Evolutionary conservation across 2,113 vertebrate species (phyloP), one percentile per base, ranked within the genome.

Genomic region (Tetraodon nigroviridis): DNA sequence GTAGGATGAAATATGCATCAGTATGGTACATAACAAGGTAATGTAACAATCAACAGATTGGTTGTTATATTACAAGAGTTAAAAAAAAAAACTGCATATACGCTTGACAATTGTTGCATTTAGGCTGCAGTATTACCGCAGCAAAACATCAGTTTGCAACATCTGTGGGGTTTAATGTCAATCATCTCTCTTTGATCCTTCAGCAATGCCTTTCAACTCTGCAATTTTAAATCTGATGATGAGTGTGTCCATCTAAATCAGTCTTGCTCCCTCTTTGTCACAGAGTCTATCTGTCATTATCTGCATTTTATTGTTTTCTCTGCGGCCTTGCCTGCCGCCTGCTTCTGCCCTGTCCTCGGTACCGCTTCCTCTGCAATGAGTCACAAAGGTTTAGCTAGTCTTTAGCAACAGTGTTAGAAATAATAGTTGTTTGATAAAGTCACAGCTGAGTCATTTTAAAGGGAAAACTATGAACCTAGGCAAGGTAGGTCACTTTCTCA

Each of bases 221-320:
- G 57, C 68, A 70, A 50, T 79, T 79, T 77, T 48, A 56, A 44
- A 55, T 66, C 18, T 73, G 51, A 67, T 14, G 16, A 61, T 48
- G 68, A 51, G 32, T 59, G 42, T 69, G 55, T 75, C 73, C 66
- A 19, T 73, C 73, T 64, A 73, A 81, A 80, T 80, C 54, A 70
- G 64, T 75, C 56, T 22, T 51, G 45, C 51, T 42, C 63, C 86
- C 87, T 86, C 76, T 85, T 77, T 65, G 62, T 83, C 71, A 59
- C 80, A 86, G 75, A 64, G 77, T 52, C 42, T 52, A 75, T 84
- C 65, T 79, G 40, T 87, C 61, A 80, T 75, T 79, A 71, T 79
- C 78, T 53, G 16, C 51, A 61, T 74, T 61, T 87, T 80, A 78
- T 82, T 84, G 71, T 83, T 71, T 29, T 68, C 59, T 64, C 61